Percentiles rank a stretch among this genome's conserved stretches.
phyloP scores from a whole-genome alignment of 1,140 invertebrate species.

The Dryas iulia region DNA sequence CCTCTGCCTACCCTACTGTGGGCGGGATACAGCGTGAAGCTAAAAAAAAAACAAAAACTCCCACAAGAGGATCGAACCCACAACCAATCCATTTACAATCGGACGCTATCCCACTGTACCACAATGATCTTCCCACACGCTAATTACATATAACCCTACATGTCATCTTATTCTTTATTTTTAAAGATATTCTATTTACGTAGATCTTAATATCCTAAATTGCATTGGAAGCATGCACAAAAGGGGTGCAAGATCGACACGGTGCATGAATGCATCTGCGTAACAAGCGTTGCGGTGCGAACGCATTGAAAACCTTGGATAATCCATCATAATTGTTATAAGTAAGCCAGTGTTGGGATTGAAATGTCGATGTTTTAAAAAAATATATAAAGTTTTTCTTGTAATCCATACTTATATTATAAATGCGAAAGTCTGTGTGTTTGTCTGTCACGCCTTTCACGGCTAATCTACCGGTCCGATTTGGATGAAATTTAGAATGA shows the following conservation, averaged over 20 bases:
- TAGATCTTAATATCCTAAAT: slow-evolving; percentile 9
- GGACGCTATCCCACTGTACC: too few relatives aligned
- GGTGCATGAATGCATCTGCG: slow-evolving; percentile 59
- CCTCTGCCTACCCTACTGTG: too few relatives aligned
- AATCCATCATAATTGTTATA: slow-evolving; percentile 65
- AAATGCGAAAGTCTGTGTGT: too few relatives aligned
- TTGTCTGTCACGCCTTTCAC: too few relatives aligned
- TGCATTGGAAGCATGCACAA: slow-evolving; percentile 36
- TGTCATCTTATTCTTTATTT: neutral
- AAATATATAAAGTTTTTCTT: too few relatives aligned
- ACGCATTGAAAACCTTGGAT: slow-evolving; percentile 50
- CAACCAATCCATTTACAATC: too few relatives aligned
- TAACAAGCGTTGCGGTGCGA: slow-evolving; percentile 75
- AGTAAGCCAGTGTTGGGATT: slow-evolving; percentile 38
- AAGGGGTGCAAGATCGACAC: slow-evolving; percentile 57
- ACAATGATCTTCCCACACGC: neutral
- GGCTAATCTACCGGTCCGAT: too few relatives aligned
- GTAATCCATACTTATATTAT: too few relatives aligned
- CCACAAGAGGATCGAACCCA: too few relatives aligned
- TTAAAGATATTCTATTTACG: neutral
- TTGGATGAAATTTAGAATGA: too few relatives aligned
- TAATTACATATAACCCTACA: neutral
- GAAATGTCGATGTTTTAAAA: slow-evolving; percentile 11
- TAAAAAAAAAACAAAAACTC: too few relatives aligned
- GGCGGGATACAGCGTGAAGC: too few relatives aligned